These are phyloP conservation scores for Frieseomelitta varia DNA, from an alignment of 1,140 invertebrate species.

Conservation along the genomic window DNA sequence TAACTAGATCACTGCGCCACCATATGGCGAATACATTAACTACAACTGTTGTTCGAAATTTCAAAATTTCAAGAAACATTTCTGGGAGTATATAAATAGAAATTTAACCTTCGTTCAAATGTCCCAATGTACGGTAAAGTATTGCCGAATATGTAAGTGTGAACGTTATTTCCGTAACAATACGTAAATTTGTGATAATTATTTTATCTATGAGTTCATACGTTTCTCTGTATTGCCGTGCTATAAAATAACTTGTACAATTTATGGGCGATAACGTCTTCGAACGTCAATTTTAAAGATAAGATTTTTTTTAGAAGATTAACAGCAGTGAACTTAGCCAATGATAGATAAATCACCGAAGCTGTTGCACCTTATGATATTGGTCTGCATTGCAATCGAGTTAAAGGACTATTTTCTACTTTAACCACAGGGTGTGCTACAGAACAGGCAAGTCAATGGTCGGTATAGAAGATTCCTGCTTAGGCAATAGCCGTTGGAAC, in stretches of 20 bases:
- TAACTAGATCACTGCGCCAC: not conserved
- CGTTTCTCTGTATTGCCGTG: not conserved
- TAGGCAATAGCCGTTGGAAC: not conserved
- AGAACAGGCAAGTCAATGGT: slow-evolving; percentile 23
- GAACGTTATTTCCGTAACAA: not conserved
- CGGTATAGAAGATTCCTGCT: slow-evolving; percentile 58
- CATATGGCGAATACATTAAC: not conserved
- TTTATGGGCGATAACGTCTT: not conserved
- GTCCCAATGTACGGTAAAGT: not conserved
- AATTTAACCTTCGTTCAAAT: not conserved
- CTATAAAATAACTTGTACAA: not conserved
- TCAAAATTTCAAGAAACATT: too few species aligned
- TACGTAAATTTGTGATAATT: not conserved
- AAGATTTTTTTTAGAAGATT: not conserved
- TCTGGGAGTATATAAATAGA: too few species aligned
- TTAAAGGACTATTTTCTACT: slow-evolving; percentile 13
- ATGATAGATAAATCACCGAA: not conserved
- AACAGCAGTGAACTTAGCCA: not conserved
- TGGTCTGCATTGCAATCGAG: not conserved
- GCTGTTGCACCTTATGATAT: not conserved
- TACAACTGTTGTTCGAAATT: not conserved
- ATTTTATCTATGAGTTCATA: not conserved
- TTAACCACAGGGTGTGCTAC: not conserved
- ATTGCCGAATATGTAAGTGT: not conserved
- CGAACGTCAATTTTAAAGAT: not conserved